These are phyloP conservation scores for Pachyrhynchus sulphureomaculatus DNA, from an alignment of 1,140 invertebrate species.

Conservation along the genomic window DNA sequence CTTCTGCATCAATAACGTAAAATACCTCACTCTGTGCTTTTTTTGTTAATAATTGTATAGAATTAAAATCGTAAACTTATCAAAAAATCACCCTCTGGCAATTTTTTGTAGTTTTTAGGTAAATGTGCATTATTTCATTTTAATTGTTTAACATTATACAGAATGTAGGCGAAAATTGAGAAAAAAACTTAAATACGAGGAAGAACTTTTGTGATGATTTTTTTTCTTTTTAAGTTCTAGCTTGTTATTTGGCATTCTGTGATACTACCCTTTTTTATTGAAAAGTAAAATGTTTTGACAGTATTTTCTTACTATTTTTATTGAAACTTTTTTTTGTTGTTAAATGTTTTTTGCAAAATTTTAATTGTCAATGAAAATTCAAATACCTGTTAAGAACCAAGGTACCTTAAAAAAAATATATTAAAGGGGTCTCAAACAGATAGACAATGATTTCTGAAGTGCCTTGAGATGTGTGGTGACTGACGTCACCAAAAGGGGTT, in stretches of 20 bases:
- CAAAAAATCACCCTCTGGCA: neutral
- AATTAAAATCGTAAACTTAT: neutral
- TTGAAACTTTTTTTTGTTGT: neutral
- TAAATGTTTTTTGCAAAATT: neutral
- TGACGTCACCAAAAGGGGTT: neutral
- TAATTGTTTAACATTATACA: conserved; percentile 7
- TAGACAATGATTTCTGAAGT: conserved; percentile 39
- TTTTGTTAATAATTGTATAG: conserved; percentile 25
- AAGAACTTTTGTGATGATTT: conserved; percentile 15
- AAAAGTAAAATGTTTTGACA: conserved; percentile 21
- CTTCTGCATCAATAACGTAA: conserved; percentile 35
- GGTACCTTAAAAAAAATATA: conserved; percentile 11
- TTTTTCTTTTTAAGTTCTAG: conserved; percentile 15
- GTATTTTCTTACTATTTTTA: conserved; percentile 22
- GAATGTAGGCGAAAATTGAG: conserved; percentile 2
- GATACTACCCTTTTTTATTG: conserved; percentile 27
- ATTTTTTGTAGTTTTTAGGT: neutral
- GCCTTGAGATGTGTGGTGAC: conserved; percentile 26
- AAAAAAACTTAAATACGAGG: conserved; percentile 6
- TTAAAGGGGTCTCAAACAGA: conserved; percentile 15
- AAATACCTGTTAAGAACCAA: conserved; percentile 4
- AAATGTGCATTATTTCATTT: conserved; percentile 2
- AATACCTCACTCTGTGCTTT: conserved; percentile 44
- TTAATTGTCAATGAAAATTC: neutral
- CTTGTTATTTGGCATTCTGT: conserved; percentile 38